A percentile compares a stretch with the other conserved stretches of the same genome.
Evolutionary conservation across 2,888 invertebrate genomes (phyloP).

Genomic region (Steromphala cineraria): DNA sequence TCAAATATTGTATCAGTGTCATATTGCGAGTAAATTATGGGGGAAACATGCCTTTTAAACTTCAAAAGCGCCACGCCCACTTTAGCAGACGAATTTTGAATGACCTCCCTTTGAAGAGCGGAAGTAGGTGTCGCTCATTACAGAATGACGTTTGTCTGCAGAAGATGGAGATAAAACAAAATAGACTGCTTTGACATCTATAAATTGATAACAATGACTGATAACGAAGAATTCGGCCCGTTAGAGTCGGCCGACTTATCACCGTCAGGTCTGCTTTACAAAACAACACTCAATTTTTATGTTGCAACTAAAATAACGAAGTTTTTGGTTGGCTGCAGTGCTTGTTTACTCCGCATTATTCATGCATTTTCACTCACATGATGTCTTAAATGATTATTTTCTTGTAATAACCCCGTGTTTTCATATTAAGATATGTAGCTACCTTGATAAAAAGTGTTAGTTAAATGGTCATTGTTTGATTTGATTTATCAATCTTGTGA

Average conservation of each 20-base stretch:
- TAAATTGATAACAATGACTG: slow-evolving; percentile 38
- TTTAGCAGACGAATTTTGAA: not conserved
- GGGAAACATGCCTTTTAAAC: not conserved
- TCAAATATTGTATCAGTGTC: too few relatives aligned
- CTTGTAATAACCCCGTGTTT: not conserved
- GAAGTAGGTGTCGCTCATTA: not conserved
- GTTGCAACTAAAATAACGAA: not conserved
- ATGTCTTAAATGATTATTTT: not conserved
- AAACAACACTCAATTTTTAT: not conserved
- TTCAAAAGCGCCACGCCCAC: not conserved
- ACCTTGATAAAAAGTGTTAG: too few relatives aligned
- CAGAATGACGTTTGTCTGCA: not conserved
- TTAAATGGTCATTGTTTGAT: too few relatives aligned
- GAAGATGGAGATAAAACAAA: slow-evolving; percentile 10
- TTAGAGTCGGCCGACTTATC: slow-evolving; percentile 46
- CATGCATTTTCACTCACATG: not conserved
- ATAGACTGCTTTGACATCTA: not conserved
- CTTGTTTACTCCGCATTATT: not conserved
- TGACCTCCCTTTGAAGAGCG: slow-evolving; percentile 1
- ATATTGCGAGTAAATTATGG: too few relatives aligned
- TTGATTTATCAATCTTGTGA: too few relatives aligned
- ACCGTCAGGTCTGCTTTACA: slow-evolving; percentile 23
- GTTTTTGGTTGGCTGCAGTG: not conserved
- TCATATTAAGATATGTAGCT: too few relatives aligned
- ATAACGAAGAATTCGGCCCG: slow-evolving; percentile 47